Evolutionary conservation across 2,113 vertebrate genomes (phyloP), one percentile per base, ranked within the genome.

Genomic region (Rattus norvegicus): DNA sequence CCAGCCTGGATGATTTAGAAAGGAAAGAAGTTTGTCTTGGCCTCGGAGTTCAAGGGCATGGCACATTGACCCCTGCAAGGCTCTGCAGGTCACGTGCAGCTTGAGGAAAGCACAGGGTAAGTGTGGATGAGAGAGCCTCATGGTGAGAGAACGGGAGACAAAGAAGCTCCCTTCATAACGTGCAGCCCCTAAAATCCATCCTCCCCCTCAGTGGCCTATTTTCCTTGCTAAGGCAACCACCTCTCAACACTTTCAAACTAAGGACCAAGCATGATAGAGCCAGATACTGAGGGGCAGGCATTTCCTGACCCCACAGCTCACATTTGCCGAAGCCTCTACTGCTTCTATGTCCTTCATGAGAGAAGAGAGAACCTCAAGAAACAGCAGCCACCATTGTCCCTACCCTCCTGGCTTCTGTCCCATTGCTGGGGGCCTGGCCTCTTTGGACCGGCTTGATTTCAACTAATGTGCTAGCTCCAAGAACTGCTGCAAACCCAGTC

Each of bases 381-480:
- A 33, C 43, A 30, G 83, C 0, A 0, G 16, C n/a, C 63, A 2
- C 24, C 5, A 4, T 0, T 0, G 2, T 3, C 30, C 61, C 65
- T 22, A 2, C 8, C 28, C 30, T 10, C 43, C 70, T 39, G 43
- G 36, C 59, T 26, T 30, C 2, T 52, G 17, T 24, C 43, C 56
- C 47, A 0, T 11, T 49, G 61, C 49, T 14, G 2, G 59, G 54
- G 39, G 54, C 33, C 52, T 67, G 86, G 10, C 54, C 20, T 72
- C n/a, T 33, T 17, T 28, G 36, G 7, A 6, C 59, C 19, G 5
- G 4, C 67, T 79, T 10, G 7, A 13, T 61, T 59, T 20, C 56
- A 56, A 80, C 52, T 33, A 0, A 0, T 0, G 3, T 28, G 39
- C 67, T 28, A 83, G 73, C 81, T 69, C 43, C 0, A 1, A 7